Base-by-base conservation (phyloP, 2,888 invertebrate genomes). In the Tenthredo distinguenda region DNA sequence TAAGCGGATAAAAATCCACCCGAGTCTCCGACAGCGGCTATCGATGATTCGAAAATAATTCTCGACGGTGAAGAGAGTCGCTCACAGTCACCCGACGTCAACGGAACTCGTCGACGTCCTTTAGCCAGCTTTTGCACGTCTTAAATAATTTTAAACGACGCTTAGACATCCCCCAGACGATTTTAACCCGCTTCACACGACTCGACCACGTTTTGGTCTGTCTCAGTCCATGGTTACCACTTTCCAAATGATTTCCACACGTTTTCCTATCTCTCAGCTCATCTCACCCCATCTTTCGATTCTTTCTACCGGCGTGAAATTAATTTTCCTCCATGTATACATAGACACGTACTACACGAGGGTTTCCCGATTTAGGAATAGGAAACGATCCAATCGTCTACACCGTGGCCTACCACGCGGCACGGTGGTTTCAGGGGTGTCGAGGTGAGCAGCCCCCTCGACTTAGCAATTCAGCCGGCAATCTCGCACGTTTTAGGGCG, bases 401-500 rank as follows among this genome's bases (percentile, higher is more conserved):
- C 34, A 34, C 68, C 68, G 34, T 12, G 6, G 10, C 21, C 18
- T n/a, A 40, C 18, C 40, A 72, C 40, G n/a, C 72, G 72, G 43
- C 9, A 74, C n/a, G 18, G 21, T 18, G 74, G 40, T 10, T 31
- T 5, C 26, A 9, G n/a, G 40, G 72, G 26, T 21, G 21, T 21
- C 12, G 43, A 43, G 21, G 74, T 43, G 74, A 74, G 58, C 37
- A 62, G 2, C n/a, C 58, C 83, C 71, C 83, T 83, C 83, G 83
- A 88, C 87, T 88, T 88, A 87, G 88, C 87, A 89, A 89, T 90
- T 89, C 89, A 88, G 87, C 86, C 86, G 86, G 87, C 87, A 88
- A 88, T 89, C 87, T 88, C 87, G 88, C 89, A 87, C 89, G 88
- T 88, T 88, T 90, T 89, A 88, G 90, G 90, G 89, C 86, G 89